These are phyloP conservation scores for Eublepharis macularius DNA, from an alignment of 2,113 vertebrate species.

Conservation along the genomic window DNA sequence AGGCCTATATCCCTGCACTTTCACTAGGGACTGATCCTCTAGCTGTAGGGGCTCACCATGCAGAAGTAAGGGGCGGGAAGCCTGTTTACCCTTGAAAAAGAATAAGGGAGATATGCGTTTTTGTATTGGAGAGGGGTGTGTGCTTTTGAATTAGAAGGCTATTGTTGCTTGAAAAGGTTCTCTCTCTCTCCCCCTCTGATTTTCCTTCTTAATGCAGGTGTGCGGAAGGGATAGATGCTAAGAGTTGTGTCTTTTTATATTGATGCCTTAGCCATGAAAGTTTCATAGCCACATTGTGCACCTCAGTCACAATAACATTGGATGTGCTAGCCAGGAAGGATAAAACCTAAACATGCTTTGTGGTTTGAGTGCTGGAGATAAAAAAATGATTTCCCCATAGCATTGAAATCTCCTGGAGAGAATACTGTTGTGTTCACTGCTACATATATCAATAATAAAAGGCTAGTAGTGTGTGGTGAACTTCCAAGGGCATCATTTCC, in stretches of 20 bases:
- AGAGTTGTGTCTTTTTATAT: neutral
- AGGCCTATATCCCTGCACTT: neutral
- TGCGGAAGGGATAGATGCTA: neutral
- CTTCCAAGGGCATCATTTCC: neutral
- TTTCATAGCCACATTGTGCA: neutral
- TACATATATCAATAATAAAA: too few relatives aligned
- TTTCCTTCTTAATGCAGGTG: neutral
- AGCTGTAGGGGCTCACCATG: neutral
- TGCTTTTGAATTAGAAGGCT: neutral
- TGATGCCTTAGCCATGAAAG: neutral
- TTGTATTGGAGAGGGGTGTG: neutral
- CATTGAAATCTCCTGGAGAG: too few relatives aligned
- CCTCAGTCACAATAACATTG: neutral
- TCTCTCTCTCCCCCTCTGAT: neutral
- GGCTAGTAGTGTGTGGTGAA: neutral
- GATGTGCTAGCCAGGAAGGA: too few relatives aligned
- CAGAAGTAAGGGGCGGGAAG: neutral
- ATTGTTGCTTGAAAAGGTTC: too few relatives aligned
- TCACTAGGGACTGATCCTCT: neutral
- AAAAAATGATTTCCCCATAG: neutral
- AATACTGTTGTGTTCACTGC: neutral
- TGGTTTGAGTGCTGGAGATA: neutral
- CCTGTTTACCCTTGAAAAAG: neutral
- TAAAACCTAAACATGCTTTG: neutral
- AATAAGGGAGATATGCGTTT: neutral